Base-by-base conservation (phyloP, 1,140 invertebrate species). In the Tetragnatha versicolor region DNA sequence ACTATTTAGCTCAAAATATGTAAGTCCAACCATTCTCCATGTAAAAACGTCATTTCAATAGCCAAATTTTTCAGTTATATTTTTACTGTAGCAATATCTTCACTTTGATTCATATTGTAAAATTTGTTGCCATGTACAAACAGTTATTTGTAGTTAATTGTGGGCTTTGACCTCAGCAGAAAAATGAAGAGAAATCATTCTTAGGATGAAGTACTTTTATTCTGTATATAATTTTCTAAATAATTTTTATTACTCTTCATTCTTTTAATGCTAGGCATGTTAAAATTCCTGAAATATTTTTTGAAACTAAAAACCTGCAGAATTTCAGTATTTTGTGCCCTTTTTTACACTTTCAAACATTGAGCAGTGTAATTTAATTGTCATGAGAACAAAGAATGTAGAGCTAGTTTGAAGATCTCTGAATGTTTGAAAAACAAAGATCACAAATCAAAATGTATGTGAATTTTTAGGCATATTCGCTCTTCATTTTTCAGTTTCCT, bases 401-500 rank as follows among this genome's bases (percentile, higher is more conserved):
- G 9, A 17, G 12, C 29, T 25, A 42, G 37, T 65, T 65, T 65
- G n/a, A 65, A 65, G 29, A 27, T 20, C 31, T 65, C 12, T 45
- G 14, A 60, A 7, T 65, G 61, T 65, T 27, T 68, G 42, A 49
- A 68, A 27, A 35, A 45, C n/a, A 60, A 58, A 73, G 39, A 73
- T 73, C 51, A 60, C 27, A 72, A 73, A 73, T 73, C 69, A 73
- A 73, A 73, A 73, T 60, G 22, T 60, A 60, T 73, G 53, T 58
- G 69, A 45, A 73, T 58, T 53, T 37, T 53, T 29, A 73, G 33
- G 17, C 47, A 65, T 39, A 49, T 66, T 77, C 22, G 14, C 73
- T 77, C 73, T 77, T 77, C 73, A 77, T 77, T 77, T 77, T 77
- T 77, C 73, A 65, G 73, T 77, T 77, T 77, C 73, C 73, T 65